Evolutionary conservation across 2,113 vertebrate species (phyloP).

Genomic region (Carassius carassius): DNA sequence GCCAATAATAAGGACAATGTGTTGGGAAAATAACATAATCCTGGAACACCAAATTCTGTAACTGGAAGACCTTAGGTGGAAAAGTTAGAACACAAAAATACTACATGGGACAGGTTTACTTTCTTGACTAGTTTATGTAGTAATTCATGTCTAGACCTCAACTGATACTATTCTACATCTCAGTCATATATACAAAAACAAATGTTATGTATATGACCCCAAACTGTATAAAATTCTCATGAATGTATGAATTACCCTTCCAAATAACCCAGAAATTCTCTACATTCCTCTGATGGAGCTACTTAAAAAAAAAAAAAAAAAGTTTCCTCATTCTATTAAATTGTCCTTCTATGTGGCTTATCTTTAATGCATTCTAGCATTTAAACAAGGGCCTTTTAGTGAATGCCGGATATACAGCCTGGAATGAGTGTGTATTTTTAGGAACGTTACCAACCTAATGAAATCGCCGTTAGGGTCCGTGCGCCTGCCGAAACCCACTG

Average conservation of each 20-base stretch:
- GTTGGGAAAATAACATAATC: not conserved
- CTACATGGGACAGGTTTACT: not conserved
- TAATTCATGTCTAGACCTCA: not conserved
- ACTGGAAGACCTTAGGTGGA: not conserved
- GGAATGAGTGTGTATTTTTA: conserved; percentile 9
- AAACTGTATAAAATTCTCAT: not conserved
- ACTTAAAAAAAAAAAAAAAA: not conserved
- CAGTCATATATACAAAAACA: not conserved
- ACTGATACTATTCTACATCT: not conserved
- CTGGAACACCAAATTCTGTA: not conserved
- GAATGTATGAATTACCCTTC: not conserved
- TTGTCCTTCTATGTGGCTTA: not conserved
- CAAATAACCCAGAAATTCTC: not conserved
- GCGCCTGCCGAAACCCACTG: conserved; percentile 78
- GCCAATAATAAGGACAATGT: not conserved
- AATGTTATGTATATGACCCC: not conserved
- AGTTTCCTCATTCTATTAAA: not conserved
- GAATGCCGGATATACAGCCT: not conserved
- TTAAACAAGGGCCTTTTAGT: not conserved
- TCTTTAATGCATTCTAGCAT: not conserved
- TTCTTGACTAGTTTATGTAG: not conserved
- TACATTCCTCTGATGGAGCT: not conserved
- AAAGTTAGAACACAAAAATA: not conserved
- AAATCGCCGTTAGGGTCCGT: conserved; percentile 81
- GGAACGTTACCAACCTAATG: conserved; percentile 74